A percentile compares a stretch with the other conserved stretches of the same genome.
Conservation (phyloP, 1,140 invertebrate genomes). For the Pissodes strobi region DNA sequence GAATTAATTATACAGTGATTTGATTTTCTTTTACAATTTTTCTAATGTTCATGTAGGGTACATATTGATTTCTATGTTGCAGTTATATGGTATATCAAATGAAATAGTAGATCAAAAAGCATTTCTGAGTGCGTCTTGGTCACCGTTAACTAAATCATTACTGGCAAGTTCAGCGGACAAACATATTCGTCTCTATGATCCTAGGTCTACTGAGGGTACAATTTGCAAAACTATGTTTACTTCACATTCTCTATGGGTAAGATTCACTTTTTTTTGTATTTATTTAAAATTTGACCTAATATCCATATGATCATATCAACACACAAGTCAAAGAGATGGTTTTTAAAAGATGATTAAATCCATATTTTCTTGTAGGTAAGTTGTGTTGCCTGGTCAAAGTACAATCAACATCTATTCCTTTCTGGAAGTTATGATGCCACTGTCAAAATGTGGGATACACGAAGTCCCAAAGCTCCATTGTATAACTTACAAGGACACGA, state of each 20-base stretch:
- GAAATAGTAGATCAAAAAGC: conserved; percentile 89
- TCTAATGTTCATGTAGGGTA: too few species aligned
- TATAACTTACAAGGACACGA: conserved; percentile 93
- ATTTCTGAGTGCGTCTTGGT: conserved; percentile 87
- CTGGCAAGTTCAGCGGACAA: conserved; percentile 89
- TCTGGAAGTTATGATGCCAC: conserved; percentile 90
- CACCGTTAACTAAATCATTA: conserved; percentile 72
- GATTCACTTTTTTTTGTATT: conserved; percentile 6
- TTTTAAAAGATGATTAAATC: neutral
- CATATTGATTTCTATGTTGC: conserved; percentile 54
- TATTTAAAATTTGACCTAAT: too few species aligned
- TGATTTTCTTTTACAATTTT: too few species aligned
- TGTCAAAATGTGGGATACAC: conserved; percentile 94
- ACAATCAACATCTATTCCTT: conserved; percentile 84
- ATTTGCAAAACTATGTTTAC: conserved; percentile 86
- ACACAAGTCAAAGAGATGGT: too few species aligned
- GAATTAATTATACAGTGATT: too few species aligned
- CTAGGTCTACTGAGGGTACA: conserved; percentile 82
- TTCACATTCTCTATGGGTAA: conserved; percentile 92
- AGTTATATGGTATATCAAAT: conserved; percentile 78
- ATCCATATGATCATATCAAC: too few species aligned
- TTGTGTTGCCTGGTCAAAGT: conserved; percentile 84
- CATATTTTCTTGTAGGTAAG: conserved; percentile 78
- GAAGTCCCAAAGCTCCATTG: conserved; percentile 89
- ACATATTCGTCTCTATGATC: conserved; percentile 89